Base-by-base conservation (phyloP, 2,888 invertebrate species). In the Ptychoptera contaminata region DNA sequence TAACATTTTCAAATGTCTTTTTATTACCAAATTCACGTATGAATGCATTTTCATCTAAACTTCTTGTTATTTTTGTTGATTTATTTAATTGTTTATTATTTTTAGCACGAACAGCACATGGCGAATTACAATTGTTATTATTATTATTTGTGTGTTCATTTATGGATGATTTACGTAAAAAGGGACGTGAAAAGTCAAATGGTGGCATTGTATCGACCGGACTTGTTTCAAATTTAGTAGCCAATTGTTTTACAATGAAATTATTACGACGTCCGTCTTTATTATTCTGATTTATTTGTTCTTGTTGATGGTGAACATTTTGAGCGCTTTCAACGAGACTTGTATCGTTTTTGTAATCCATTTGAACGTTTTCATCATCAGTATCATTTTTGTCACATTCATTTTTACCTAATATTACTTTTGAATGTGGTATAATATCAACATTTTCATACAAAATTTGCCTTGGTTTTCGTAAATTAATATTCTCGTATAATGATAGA, bases 1-100 rank as follows among this genome's bases (percentile, higher is more conserved):
- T 44, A 43, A 51, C 48, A 34, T 49, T 47, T 35, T 53, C 46
- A 16, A 41, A 40, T 38, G 46, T 67, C n/a, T 56, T 55, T 30
- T 45, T 39, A 29, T 41, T 47, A 0, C 75, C 76, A 51, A 78
- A 80, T 56, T 80, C 80, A 49, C 78, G 74, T 2, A 76, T 67
- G 52, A 83, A 82, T 10, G 79, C 81, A 50, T 78, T 79, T 54
- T 82, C 82, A 58, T 82, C 82, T 44, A 82, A 59, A 1, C 82
- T 82, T 23, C 80, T 66, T 0, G 81, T 78, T 37, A 65, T 65
- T 55, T 76, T 79, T 43, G 68, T 64, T 0, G 76, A 72, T 49
- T 74, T 73, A 55, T 77, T 78, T 0, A 77, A 66, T 43, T 75
- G 56, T 47, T 56, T 68, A 47, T 67, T 67, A 15, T 71, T 70